Conservation (phyloP, 1,140 invertebrate genomes). For the Apis cerana region DNA sequence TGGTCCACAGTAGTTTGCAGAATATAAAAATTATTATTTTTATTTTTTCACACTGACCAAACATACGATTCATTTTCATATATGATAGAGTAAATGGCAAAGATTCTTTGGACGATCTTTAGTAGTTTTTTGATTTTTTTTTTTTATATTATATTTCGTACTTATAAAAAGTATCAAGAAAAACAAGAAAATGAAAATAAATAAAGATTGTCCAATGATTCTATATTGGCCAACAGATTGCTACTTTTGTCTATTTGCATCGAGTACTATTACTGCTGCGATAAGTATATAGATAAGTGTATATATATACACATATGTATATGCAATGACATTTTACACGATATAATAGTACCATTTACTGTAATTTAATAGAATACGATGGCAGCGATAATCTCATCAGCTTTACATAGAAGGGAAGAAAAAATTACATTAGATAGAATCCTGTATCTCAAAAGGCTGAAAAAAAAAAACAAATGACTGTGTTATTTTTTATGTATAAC, state of each 20-base stretch:
- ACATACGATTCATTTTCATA: constrained; percentile 70
- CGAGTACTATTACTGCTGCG: constrained; percentile 53
- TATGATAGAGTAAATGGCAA: constrained; percentile 51
- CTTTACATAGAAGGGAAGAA: constrained; percentile 7
- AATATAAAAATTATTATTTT: constrained; percentile 71
- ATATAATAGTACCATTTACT: constrained; percentile 62
- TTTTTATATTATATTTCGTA: constrained; percentile 32
- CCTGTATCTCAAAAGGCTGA: not conserved
- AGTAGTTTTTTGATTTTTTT: not conserved
- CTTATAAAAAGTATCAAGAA: constrained; percentile 37
- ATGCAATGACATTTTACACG: constrained; percentile 58
- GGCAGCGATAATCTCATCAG: constrained; percentile 44
- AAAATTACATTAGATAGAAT: constrained; percentile 1
- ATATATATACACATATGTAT: constrained; percentile 20
- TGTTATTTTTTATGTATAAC: constrained; percentile 41
- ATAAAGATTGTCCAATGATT: constrained; percentile 39
- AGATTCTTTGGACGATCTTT: constrained; percentile 31
- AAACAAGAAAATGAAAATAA: not conserved
- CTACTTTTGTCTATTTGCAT: constrained; percentile 60
- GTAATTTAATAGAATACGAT: constrained; percentile 59
- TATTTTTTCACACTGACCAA: constrained; percentile 75
- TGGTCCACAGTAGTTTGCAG: constrained; percentile 76
- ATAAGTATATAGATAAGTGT: constrained; percentile 47
- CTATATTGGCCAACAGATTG: constrained; percentile 28
- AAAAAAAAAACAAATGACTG: constrained; percentile 12